Evolutionary conservation across 1,140 invertebrate genomes (phyloP), one percentile per base, ranked within the genome.

Genomic region (Cotesia chilonis): DNA sequence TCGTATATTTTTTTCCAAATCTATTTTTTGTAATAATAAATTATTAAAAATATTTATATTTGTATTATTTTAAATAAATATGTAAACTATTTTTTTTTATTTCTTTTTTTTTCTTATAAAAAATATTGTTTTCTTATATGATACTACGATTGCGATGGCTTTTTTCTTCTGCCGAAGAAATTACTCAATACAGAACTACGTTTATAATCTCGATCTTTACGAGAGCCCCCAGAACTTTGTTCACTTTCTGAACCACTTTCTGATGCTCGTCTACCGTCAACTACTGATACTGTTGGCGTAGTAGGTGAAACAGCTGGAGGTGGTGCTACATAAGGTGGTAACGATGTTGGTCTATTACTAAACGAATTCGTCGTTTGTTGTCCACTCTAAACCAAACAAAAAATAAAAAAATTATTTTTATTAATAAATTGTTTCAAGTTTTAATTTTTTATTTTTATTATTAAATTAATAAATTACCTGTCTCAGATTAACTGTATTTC

Each of bases 241-340:
- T 87, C 86, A 68, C 86, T 87, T 70, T 88, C 87, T 2, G 86
- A 86, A n/a, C 85, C 85, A 75, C 86, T 88, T 68, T 88, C 86
- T 0, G 85, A 86, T 12, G 83, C 79, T 77, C 85, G 79, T 74
- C 79, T 66, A 1, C 82, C 81, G 38, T 83, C 83, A 3, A 87
- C 80, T 0, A 85, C 81, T 3, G 81, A 76, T 1, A 82, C 77
- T 60, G 74, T 82, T 63, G 81, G 78, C 38, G 74, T 72, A 10
- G 75, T 78, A 61, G 82, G 83, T 17, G 79, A 74, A 1, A 81
- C 76, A 9, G 84, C 84, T 47, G 82, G 85, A n/a, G 80, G 83
- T 3, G 85, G 85, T 36, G 84, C 80, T 9, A 87, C 84, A 41
- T 88, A 88, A 10, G 86, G 85, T 9, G 86, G 86, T 59, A 87